These are phyloP conservation scores for Chlorocebus sabaeus DNA, from an alignment of 2,113 vertebrate species.

Conservation along the genomic window DNA sequence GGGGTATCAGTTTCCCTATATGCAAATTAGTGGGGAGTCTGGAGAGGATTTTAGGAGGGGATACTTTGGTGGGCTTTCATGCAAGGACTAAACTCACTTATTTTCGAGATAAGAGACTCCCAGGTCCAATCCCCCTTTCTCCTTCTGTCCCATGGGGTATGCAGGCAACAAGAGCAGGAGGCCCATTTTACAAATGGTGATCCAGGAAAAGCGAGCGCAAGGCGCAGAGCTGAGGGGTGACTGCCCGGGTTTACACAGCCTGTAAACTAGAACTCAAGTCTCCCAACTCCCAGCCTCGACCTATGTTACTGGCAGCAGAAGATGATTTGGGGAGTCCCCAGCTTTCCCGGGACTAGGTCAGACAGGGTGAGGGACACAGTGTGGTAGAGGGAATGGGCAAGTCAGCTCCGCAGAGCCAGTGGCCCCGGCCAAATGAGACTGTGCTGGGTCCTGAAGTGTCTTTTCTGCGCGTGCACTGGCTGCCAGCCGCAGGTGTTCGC, in stretches of 20 bases:
- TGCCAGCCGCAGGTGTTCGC: not conserved
- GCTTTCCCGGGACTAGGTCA: not conserved
- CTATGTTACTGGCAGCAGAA: not conserved
- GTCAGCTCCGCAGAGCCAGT: not conserved
- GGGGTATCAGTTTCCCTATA: not conserved
- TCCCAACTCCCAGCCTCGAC: not conserved
- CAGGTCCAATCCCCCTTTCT: not conserved
- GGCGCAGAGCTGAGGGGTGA: not conserved
- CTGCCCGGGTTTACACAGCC: not conserved
- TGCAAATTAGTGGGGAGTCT: not conserved
- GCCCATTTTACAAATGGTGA: not conserved
- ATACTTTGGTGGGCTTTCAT: not conserved
- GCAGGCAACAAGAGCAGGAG: not conserved
- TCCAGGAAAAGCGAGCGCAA: not conserved
- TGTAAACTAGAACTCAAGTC: not conserved
- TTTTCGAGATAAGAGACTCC: not conserved
- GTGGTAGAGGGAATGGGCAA: not conserved
- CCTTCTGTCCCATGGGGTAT: no score
- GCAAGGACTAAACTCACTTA: not conserved
- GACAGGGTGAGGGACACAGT: not conserved
- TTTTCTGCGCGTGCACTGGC: not conserved
- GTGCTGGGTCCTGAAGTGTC: not conserved
- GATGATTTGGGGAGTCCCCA: not conserved
- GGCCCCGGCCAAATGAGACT: not conserved
- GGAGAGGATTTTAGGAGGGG: not conserved